Evolutionary conservation across 2,113 vertebrate species (phyloP), one percentile per base, ranked within the genome.

Genomic region (Coreoperca whiteheadi): DNA sequence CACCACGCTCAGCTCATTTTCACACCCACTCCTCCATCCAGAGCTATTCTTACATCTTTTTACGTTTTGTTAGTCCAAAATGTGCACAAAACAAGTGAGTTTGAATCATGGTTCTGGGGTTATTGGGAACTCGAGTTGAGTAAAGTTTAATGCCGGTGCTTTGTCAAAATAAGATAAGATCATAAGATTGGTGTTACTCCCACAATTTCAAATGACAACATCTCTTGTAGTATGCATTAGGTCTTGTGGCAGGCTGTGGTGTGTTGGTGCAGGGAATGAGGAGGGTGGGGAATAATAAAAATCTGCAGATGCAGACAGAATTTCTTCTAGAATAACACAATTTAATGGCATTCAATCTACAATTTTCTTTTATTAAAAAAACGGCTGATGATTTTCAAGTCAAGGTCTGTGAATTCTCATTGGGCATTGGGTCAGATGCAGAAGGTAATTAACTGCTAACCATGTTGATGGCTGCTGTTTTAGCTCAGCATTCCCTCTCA

Each of bases 331-430:
- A 82, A 67, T 74, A 79, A 87, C 82, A 74, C 39, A 37, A 76
- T 80, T 80, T 79, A 83, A 85, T 79, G 53, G 28, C 63, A 6
- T 87, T 87, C 67, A 74, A 69, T 80, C 53, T 75, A 48, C 77
- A 57, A 88, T 87, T 87, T 34, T 69, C 66, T 67, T 70, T 79
- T 91, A 87, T 89, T 90, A 90, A 90, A 87, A 66, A 63, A 89
- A 77, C 9, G 10, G 59, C 60, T 80, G 73, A 75, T 84, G 79
- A 83, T 77, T 92, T 86, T 74, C 18, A 74, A 85, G 77, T 83
- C 74, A 83, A 84, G 77, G 61, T 89, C 73, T 84, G 63, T 68
- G 82, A 81, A 51, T 86, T 53, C 82, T 81, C 81, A 39, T 37
- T 39, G 76, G 87, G 74, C 72, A 64, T 21, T 14, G 28, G 67